Conservation (phyloP, 2,888 invertebrate genomes). For the Tenthredo notha region DNA sequence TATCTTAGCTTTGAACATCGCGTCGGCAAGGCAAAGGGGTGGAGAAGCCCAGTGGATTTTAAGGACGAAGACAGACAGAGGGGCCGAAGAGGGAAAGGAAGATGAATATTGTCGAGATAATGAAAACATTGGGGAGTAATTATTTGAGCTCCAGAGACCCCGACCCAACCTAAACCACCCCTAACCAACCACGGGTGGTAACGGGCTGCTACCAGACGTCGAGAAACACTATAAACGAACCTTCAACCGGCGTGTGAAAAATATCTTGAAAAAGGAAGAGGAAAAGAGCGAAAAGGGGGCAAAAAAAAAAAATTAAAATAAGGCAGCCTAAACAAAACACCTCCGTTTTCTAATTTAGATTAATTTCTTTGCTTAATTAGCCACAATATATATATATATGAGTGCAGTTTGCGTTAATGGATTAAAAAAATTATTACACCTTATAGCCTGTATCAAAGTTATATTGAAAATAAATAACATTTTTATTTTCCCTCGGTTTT, state of each 20-base stretch:
- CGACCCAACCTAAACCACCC: slow-evolving; percentile 11
- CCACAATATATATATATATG: not conserved
- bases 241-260: slow-evolving; percentile 38
- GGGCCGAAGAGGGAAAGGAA: slow-evolving; percentile 52
- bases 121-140: slow-evolving; percentile 62
- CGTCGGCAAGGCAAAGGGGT: not conserved
- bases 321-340: slow-evolving; percentile 30
- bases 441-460: not conserved
- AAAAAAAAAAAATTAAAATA: not conserved
- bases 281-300: not conserved
- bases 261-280: not conserved
- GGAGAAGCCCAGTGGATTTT: not conserved
- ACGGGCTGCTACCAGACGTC: not conserved
- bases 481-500: not conserved
- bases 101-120: slow-evolving; percentile 61
- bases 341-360: slow-evolving; percentile 54
- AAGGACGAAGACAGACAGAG: not conserved
- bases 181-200: slow-evolving; percentile 30
- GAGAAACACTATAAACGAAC: slow-evolving; percentile 13
- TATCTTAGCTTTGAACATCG: not conserved
- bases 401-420: not conserved
- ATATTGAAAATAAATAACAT: not conserved
- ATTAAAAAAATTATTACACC: not conserved
- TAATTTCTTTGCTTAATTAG: slow-evolving; percentile 48
- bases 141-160: slow-evolving; percentile 56